These are phyloP conservation scores for Sarcophaga peregrina DNA, from an alignment of 1,140 invertebrate genomes.

Conservation along the genomic window DNA sequence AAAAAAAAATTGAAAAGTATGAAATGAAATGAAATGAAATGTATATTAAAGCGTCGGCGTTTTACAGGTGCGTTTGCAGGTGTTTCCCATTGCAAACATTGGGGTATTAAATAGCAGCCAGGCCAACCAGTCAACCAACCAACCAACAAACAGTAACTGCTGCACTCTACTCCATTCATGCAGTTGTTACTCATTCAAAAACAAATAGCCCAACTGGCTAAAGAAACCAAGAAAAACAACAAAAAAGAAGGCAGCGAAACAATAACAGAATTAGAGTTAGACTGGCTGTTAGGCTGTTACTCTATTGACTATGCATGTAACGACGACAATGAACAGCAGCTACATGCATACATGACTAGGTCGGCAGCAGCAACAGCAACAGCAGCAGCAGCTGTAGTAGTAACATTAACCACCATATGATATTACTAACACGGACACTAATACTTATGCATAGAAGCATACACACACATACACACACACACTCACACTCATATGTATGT, in stretches of 20 bases:
- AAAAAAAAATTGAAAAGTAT: neutral
- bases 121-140: neutral
- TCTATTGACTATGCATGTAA: neutral
- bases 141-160: neutral
- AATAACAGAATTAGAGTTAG: neutral
- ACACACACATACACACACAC: too few relatives aligned
- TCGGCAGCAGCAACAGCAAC: too few relatives aligned
- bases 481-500: too few relatives aligned
- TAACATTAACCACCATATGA: constrained; percentile 6
- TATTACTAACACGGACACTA: neutral
- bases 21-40: neutral
- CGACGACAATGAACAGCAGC: neutral
- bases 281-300: neutral
- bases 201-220: neutral
- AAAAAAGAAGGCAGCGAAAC: too few relatives aligned
- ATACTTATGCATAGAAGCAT: too few relatives aligned
- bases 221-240: neutral
- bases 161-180: neutral
- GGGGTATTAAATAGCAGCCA: constrained; percentile 18
- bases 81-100: constrained; percentile 55
- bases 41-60: constrained; percentile 41
- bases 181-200: constrained; percentile 1
- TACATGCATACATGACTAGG: neutral
- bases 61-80: constrained; percentile 65
- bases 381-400: too few relatives aligned